Conservation (phyloP, 2,888 invertebrate genomes). For the Callimorpha dominula region DNA sequence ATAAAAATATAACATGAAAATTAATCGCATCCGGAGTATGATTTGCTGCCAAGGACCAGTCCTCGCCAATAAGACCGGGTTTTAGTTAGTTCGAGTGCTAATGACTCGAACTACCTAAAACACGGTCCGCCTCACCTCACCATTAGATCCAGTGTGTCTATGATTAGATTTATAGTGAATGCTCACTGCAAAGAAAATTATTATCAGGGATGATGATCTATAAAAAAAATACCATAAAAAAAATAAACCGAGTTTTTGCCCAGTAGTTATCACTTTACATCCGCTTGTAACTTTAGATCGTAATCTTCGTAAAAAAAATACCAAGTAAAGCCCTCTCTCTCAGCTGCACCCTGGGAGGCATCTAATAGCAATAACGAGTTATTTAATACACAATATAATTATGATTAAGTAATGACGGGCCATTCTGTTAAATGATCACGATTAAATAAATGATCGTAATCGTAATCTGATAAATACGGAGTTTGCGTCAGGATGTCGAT, state of each 20-base stretch:
- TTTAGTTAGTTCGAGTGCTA: too few species aligned
- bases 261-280: background rate
- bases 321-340: background rate
- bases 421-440: slow-evolving; percentile 9
- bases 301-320: background rate
- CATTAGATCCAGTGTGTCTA: too few species aligned
- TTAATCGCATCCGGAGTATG: too few species aligned
- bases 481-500: slow-evolving; percentile 13
- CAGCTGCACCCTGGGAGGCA: background rate
- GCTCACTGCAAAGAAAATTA: too few species aligned
- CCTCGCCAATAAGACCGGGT: too few species aligned
- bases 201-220: too few species aligned
- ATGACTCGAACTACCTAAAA: too few species aligned
- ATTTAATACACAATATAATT: slow-evolving; percentile 2
- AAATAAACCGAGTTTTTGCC: background rate
- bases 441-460: slow-evolving; percentile 8
- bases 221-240: too few species aligned
- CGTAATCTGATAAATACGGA: background rate
- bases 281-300: background rate
- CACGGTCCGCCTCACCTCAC: too few species aligned
- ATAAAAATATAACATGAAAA: too few species aligned
- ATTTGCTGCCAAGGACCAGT: too few species aligned
- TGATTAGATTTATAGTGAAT: too few species aligned
- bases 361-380: background rate
- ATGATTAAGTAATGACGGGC: slow-evolving; percentile 4